Percentiles rank a stretch among this genome's conserved stretches.
phyloP scores from a whole-genome alignment of 2,113 vertebrate genomes.

The Rynchops niger region DNA sequence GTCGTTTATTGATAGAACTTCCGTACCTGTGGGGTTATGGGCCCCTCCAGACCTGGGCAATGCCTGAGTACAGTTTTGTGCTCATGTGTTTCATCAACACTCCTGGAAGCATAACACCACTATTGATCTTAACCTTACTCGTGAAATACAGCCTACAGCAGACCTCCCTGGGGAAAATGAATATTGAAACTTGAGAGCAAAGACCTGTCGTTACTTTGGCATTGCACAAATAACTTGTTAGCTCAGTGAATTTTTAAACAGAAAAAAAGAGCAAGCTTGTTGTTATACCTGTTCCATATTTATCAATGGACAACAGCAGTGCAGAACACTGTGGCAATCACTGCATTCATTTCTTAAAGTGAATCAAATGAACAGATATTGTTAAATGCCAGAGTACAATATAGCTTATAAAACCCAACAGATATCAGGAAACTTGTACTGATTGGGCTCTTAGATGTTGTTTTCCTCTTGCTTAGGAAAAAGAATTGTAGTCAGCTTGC shows the following conservation, averaged over 20 bases:
- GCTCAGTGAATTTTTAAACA: not conserved
- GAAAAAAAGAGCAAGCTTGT: not conserved
- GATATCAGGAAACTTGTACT: conserved; percentile 33
- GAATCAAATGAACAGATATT: conserved; percentile 17
- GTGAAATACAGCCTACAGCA: not conserved
- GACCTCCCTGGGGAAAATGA: not conserved
- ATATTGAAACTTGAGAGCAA: not conserved
- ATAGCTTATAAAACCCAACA: not conserved
- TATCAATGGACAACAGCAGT: not conserved
- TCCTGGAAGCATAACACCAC: not conserved
- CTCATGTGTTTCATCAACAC: not conserved
- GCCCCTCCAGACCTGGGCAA: not conserved
- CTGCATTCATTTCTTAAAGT: conserved; percentile 10
- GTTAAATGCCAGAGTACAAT: conserved; percentile 26
- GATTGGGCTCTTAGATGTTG: conserved; percentile 46
- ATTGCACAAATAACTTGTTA: not conserved
- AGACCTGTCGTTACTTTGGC: not conserved
- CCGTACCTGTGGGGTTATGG: not conserved
- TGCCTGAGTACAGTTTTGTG: not conserved
- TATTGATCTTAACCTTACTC: not conserved
- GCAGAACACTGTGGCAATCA: not conserved
- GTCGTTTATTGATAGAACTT: not conserved
- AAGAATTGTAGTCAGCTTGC: conserved; percentile 66
- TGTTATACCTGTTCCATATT: conserved; percentile 39
- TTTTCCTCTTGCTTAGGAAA: conserved; percentile 44